Conservation (phyloP, 2,888 invertebrate species). For the Sphaerolaimus hirsutus region DNA sequence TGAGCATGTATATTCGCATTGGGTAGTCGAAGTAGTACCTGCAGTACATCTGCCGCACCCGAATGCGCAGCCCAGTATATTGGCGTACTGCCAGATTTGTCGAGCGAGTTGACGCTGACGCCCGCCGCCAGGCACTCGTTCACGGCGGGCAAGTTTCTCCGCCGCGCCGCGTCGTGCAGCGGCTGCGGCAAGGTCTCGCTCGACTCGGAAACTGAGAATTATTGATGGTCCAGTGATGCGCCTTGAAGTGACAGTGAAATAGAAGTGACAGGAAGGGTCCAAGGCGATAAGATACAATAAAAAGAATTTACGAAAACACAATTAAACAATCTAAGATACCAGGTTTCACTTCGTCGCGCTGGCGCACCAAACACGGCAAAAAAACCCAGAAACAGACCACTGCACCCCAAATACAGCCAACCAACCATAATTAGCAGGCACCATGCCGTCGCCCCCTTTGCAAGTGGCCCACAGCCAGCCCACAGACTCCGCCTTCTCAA, state of each 20-base stretch:
- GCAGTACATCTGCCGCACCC: slow-evolving; percentile 37
- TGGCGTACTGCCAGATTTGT: slow-evolving; percentile 41
- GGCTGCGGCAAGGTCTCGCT: slow-evolving; percentile 38
- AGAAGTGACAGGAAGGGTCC: too few relatives aligned
- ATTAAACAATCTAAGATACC: neutral
- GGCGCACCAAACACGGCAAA: neutral
- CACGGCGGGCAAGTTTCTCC: slow-evolving; percentile 39
- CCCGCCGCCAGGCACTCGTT: slow-evolving; percentile 34
- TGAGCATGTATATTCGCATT: slow-evolving; percentile 31
- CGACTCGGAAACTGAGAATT: slow-evolving; percentile 33
- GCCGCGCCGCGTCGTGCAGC: slow-evolving; percentile 41
- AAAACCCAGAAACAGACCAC: neutral
- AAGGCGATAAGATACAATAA: too few relatives aligned
- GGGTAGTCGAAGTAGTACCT: slow-evolving; percentile 31
- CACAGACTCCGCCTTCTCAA: slow-evolving; percentile 33
- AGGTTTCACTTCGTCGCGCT: neutral
- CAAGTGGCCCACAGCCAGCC: slow-evolving; percentile 39
- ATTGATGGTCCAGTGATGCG: neutral
- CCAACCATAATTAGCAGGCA: slow-evolving; percentile 40
- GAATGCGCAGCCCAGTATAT: slow-evolving; percentile 42
- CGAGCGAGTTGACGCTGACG: slow-evolving; percentile 40
- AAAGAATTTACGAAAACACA: too few relatives aligned
- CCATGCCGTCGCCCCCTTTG: slow-evolving; percentile 34
- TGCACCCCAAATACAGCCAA: neutral
- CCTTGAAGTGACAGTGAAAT: neutral